A percentile compares a stretch with the other conserved stretches of the same genome.
These are phyloP conservation scores for Asbolus verrucosus DNA, from an alignment of 1,140 invertebrate species.

Conservation along the genomic window DNA sequence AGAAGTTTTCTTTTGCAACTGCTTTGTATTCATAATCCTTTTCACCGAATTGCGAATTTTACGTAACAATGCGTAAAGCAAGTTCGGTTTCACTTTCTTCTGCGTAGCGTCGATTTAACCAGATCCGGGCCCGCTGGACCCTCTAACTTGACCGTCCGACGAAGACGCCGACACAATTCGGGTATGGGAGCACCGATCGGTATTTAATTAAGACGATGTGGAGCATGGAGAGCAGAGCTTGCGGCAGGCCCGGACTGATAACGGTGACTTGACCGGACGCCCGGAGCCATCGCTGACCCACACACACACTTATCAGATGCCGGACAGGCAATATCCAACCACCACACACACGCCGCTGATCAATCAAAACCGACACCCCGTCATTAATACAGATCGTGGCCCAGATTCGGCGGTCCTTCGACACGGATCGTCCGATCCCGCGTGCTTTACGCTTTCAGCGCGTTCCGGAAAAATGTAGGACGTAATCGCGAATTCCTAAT, in stretches of 20 bases:
- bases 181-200: slow-evolving; percentile 44
- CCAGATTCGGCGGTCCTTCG: slow-evolving; percentile 11
- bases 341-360: slow-evolving; percentile 29
- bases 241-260: slow-evolving; percentile 60
- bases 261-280: slow-evolving; percentile 62
- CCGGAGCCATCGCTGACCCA: slow-evolving; percentile 60
- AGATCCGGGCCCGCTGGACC: too few species aligned
- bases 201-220: slow-evolving; percentile 56
- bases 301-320: slow-evolving; percentile 55
- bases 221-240: slow-evolving; percentile 56
- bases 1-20: too few species aligned
- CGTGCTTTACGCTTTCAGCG: background rate
- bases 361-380: slow-evolving; percentile 41
- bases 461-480: slow-evolving; percentile 5
- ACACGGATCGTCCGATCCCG: background rate
- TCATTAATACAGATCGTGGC: slow-evolving; percentile 30
- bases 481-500: background rate
- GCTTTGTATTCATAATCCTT: too few species aligned
- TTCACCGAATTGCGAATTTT: too few species aligned
- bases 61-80: too few species aligned
- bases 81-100: slow-evolving; percentile 24
- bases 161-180: slow-evolving; percentile 23
- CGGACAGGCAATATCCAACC: slow-evolving; percentile 21
- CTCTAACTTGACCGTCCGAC: too few species aligned
- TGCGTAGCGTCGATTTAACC: too few species aligned